These are phyloP conservation scores for Lochmaea capreae DNA, from an alignment of 2,888 invertebrate species.

Conservation along the genomic window DNA sequence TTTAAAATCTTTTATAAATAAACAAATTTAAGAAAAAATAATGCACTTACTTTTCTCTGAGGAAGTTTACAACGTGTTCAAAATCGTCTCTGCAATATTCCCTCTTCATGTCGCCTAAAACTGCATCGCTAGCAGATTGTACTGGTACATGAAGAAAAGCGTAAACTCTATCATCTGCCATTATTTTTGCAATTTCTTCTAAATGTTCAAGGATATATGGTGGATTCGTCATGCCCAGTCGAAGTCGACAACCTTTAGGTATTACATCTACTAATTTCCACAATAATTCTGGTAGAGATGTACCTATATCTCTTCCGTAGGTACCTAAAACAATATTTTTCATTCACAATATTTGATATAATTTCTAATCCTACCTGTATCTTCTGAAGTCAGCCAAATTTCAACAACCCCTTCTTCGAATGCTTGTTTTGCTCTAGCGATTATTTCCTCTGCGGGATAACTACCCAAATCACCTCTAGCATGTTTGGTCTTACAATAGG, in stretches of 20 bases:
- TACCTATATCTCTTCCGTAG: conserved; percentile 94
- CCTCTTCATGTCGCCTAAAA: conserved; percentile 94
- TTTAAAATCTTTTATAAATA: conserved; percentile 58
- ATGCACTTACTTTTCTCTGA: conserved; percentile 73
- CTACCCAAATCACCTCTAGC: conserved; percentile 97
- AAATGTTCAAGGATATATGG: conserved; percentile 97
- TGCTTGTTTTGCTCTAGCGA: conserved; percentile 86
- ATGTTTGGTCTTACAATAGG: conserved; percentile 98
- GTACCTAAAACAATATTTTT: conserved; percentile 69
- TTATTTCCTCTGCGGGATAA: conserved; percentile 90
- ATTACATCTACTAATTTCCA: conserved; percentile 85
- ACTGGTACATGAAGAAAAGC: conserved; percentile 97
- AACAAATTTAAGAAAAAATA: neutral
- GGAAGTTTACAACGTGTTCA: conserved; percentile 86
- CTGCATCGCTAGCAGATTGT: conserved; percentile 96
- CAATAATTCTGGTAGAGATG: conserved; percentile 86
- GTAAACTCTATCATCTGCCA: conserved; percentile 91
- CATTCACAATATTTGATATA: neutral
- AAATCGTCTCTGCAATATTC: conserved; percentile 94
- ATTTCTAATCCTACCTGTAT: conserved; percentile 76
- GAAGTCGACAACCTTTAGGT: conserved; percentile 80
- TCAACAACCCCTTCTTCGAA: conserved; percentile 94
- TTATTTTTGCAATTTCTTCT: conserved; percentile 87
- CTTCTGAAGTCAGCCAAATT: conserved; percentile 98
- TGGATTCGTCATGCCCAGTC: conserved; percentile 98